Percentiles rank a stretch among this genome's conserved stretches.
These are phyloP conservation scores for Sisyra nigra DNA, from an alignment of 2,888 invertebrate species.

Conservation along the genomic window DNA sequence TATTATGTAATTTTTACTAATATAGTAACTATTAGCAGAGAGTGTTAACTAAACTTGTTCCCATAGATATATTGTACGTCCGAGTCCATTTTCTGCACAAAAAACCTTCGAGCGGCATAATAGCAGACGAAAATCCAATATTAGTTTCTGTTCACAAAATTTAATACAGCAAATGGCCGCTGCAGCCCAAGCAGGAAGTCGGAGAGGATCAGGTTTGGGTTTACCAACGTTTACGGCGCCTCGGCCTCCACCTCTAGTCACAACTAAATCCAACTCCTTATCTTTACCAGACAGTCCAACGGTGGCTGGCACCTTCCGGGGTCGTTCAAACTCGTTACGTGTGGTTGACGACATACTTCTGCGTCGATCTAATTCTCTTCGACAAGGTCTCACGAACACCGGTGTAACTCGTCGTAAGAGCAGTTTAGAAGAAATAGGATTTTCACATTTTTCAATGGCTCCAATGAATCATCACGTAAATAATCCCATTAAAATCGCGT, in stretches of 20 bases:
- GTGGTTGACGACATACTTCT: constrained; percentile 75
- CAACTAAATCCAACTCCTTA: constrained; percentile 76
- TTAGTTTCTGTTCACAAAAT: constrained; percentile 75
- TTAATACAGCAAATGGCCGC: constrained; percentile 45
- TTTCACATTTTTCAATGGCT: constrained; percentile 51
- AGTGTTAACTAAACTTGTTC: background rate
- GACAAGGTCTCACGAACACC: constrained; percentile 60
- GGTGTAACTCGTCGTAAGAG: constrained; percentile 53
- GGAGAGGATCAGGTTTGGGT: constrained; percentile 29
- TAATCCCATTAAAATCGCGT: constrained; percentile 68
- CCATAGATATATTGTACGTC: constrained; percentile 71
- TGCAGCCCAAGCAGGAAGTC: constrained; percentile 30
- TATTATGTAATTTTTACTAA: constrained; percentile 58
- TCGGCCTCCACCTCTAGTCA: constrained; percentile 58
- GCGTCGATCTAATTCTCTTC: constrained; percentile 65
- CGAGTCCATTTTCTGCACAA: constrained; percentile 89
- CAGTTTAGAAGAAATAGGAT: constrained; percentile 72
- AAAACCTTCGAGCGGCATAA: constrained; percentile 89
- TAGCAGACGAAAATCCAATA: constrained; percentile 77
- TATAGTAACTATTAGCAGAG: background rate
- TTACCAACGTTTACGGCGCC: constrained; percentile 43
- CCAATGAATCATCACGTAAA: constrained; percentile 47
- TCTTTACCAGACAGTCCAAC: constrained; percentile 81
- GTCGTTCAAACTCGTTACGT: constrained; percentile 71
- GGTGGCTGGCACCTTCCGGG: constrained; percentile 60